Percentiles rank a stretch among this genome's conserved stretches.
These are phyloP conservation scores for Glossosoma conforme DNA, from an alignment of 1,140 invertebrate genomes.

Conservation along the genomic window DNA sequence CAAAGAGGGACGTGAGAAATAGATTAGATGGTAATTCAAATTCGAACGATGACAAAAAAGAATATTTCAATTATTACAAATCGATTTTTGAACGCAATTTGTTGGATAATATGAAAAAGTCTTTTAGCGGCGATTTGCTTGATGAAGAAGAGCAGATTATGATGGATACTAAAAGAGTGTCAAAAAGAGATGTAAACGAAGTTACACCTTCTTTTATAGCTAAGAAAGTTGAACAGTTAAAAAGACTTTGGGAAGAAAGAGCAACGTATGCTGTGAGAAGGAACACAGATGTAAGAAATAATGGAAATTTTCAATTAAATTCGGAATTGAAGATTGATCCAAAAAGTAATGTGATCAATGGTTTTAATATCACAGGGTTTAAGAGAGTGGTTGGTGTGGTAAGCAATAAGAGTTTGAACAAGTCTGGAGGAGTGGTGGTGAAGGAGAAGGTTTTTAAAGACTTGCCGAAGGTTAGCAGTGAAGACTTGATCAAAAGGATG, in stretches of 20 bases:
- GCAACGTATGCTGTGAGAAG: background rate
- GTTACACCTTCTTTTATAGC: constrained; percentile 9
- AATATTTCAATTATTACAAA: too few species aligned
- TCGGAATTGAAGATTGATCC: constrained; percentile 16
- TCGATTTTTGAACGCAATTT: too few species aligned
- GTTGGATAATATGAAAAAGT: too few species aligned
- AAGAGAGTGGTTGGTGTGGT: too few species aligned
- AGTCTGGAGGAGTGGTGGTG: constrained; percentile 25
- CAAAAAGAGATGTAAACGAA: constrained; percentile 7
- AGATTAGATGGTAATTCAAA: constrained; percentile 3
- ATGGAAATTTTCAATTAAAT: constrained; percentile 20
- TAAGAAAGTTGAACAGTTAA: constrained; percentile 13
- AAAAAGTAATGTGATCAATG: constrained; percentile 2
- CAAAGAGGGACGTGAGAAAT: constrained; percentile 16
- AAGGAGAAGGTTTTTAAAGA: constrained; percentile 22
- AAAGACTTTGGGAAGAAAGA: constrained; percentile 11
- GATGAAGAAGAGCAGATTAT: too few species aligned
- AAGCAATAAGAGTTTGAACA: constrained; percentile 23
- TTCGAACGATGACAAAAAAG: background rate
- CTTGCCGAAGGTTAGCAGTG: constrained; percentile 21
- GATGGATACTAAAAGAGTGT: too few species aligned
- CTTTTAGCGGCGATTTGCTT: too few species aligned
- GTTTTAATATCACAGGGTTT: too few species aligned
- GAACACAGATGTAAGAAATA: background rate
- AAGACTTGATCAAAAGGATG: constrained; percentile 37